Conservation (phyloP, 2,797 vertebrate species). For the Discoglossus pictus region DNA sequence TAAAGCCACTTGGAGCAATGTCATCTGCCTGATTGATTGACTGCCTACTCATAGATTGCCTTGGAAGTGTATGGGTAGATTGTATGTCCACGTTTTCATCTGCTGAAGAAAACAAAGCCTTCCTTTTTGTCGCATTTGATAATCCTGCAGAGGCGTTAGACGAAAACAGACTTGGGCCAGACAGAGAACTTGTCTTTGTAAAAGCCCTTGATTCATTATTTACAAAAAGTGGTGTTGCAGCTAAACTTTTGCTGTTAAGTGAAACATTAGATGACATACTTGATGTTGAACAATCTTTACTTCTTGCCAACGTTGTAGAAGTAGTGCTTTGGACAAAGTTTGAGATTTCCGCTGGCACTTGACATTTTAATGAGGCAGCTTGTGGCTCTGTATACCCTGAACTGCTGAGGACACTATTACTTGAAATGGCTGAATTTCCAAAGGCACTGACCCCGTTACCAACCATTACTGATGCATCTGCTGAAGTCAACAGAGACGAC, state of each 20-base stretch:
- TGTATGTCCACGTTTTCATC: slow-evolving; percentile 53
- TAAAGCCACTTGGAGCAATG: slow-evolving; percentile 71
- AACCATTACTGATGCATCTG: slow-evolving; percentile 67
- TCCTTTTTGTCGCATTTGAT: slow-evolving; percentile 73
- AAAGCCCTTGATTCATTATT: slow-evolving; percentile 54
- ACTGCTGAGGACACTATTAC: slow-evolving; percentile 44
- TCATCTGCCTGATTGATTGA: slow-evolving; percentile 37
- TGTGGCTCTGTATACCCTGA: slow-evolving; percentile 22
- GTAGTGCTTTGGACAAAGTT: slow-evolving; percentile 10
- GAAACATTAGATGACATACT: slow-evolving; percentile 18
- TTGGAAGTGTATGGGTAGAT: slow-evolving; percentile 49
- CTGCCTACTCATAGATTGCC: background rate
- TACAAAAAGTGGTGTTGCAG: slow-evolving; percentile 64
- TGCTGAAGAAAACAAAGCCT: slow-evolving; percentile 68
- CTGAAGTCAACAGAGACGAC: slow-evolving; percentile 63
- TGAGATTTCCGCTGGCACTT: background rate
- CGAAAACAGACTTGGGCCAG: slow-evolving; percentile 46
- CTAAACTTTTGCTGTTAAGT: slow-evolving; percentile 42
- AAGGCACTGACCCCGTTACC: slow-evolving; percentile 63
- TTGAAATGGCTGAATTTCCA: slow-evolving; percentile 53
- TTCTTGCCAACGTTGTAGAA: background rate
- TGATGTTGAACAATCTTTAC: background rate
- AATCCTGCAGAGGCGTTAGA: slow-evolving; percentile 59
- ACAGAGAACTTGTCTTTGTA: slow-evolving; percentile 48
- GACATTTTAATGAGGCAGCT: slow-evolving; percentile 47